Evolutionary conservation across 2,113 vertebrate genomes (phyloP), one percentile per base, ranked within the genome.

Genomic region (Rhipidura dahli): DNA sequence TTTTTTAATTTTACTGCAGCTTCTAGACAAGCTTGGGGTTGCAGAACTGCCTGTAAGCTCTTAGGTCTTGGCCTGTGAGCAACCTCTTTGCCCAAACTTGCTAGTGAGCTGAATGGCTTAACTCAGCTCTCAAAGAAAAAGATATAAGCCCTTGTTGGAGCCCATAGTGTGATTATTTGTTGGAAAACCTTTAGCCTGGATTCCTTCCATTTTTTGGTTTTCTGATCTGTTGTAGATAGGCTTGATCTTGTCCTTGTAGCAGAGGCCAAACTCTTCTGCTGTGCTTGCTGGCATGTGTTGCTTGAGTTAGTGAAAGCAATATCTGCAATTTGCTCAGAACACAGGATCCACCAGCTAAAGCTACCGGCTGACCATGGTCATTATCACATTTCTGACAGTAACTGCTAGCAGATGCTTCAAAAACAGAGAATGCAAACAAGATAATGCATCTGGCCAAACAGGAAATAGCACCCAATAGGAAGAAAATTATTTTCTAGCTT

Each of bases 371-470:
- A 44, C 53, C 31, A 53, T 86, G 79, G 54, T 69, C 66, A 90
- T 80, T 88, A 70, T 90, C 75, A 50, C 45, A 50, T 89, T 87
- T 96, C 82, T 96, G 89, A 68, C 84, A 83, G 59, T 93, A 93
- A 93, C 63, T 94, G 71, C 27, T 80, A 88, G 68, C 87, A 96
- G 93, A 93, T 86, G 71, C 66, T 95, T 73, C 85, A 91, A 75
- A 73, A 72, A 87, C 21, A 40, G 63, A 68, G 60, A 94, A 94
- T 24, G 23, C 49, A 66, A 95, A 70, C 45, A 91, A 54, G 24
- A 15, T 22, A 63, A 51, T 56, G 31, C 19, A 86, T 95, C 54
- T 91, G 60, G 27, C 50, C 30, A 73, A 79, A 80, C 0, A 1
- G 63, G 42, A 93, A 83, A 49, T 50, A 76, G 26, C 33, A 73